Base-by-base conservation (phyloP, 2,888 invertebrate species). In the Cosmia pyralina region DNA sequence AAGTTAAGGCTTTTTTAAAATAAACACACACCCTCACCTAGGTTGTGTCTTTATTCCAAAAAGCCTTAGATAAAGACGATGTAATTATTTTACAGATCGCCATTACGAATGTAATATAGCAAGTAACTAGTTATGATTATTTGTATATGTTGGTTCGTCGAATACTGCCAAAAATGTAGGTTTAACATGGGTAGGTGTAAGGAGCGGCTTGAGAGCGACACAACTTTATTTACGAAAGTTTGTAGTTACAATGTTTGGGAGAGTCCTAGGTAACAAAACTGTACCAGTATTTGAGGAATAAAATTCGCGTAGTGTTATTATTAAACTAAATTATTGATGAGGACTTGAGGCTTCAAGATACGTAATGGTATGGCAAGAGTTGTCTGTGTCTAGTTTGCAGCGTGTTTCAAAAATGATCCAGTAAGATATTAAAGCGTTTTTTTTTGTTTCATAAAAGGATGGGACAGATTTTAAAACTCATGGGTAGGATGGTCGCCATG, bases 91-190 rank as follows among this genome's bases (percentile, higher is more conserved):
- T 63, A 72, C 77, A 52, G 65, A 64, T 65, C 46, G 63, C 44
- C 22, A 52, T 62, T 65, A 55, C 64, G 55, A 60, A 44, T 34
- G 34, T 75, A 69, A 67, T 70, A 46, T 66, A 75, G 44, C 59
- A 50, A 38, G 52, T 72, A 69, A 74, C 68, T 63, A 22, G 52
- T 62, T 59, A 69, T 48, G 77, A 58, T 69, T 85, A 79, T 85
- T 74, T 86, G 85, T 85, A 83, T 79, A 83, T 86, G 66, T 81
- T 77, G 84, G 71, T 80, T 52, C 77, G 75, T 69, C 66, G 72
- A 34, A 57, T 28, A 81, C 86, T 89, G 89, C 89, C 89, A 88
- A 88, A 89, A 81, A 85, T 71, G 17, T 84, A 82, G 72, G 68
- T 72, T 75, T 75, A 75, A 69, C 50, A 28, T 57, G 28, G 50